These are phyloP conservation scores for Parapristionchus giblindavisi DNA, from an alignment of 2,888 invertebrate genomes.

Conservation along the genomic window DNA sequence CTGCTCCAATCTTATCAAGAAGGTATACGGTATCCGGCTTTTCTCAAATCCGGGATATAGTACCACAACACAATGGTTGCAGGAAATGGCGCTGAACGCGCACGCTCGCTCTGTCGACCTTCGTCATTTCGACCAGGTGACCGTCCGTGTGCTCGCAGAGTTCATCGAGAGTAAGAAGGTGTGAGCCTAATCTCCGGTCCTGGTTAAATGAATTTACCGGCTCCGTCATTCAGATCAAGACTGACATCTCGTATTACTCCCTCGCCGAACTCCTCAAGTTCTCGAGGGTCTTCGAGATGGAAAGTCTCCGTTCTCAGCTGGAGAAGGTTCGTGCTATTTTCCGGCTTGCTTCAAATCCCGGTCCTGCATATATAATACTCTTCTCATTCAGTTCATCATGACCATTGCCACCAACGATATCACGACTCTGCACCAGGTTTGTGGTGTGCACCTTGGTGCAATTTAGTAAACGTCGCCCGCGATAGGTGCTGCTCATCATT, in stretches of 20 bases:
- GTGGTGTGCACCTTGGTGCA: not conserved
- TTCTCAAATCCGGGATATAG: no score
- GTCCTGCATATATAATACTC: no score
- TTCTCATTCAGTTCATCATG: conserved; percentile 14
- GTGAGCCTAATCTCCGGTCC: no score
- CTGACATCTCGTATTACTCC: conserved; percentile 35
- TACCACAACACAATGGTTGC: not conserved
- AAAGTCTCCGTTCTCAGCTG: conserved; percentile 24
- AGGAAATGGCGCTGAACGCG: conserved; percentile 27
- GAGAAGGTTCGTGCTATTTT: conserved; percentile 11
- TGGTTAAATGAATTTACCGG: no score
- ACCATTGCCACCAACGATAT: conserved; percentile 32
- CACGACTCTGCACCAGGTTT: conserved; percentile 29
- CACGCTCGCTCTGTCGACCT: conserved; percentile 16
- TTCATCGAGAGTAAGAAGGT: conserved; percentile 33
- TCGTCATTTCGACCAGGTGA: conserved; percentile 24
- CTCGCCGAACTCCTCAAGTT: conserved; percentile 38
- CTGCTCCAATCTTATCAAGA: conserved; percentile 37
- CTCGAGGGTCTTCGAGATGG: conserved; percentile 37
- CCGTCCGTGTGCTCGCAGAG: conserved; percentile 30
- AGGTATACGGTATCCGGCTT: no score
- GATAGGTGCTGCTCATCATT: conserved; percentile 33
- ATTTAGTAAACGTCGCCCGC: conserved; percentile 25
- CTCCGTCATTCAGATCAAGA: conserved; percentile 35
- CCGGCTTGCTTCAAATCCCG: no score